Evolutionary conservation across 2,113 vertebrate genomes (phyloP), one percentile per base, ranked within the genome.

Genomic region (Pitta sordida): DNA sequence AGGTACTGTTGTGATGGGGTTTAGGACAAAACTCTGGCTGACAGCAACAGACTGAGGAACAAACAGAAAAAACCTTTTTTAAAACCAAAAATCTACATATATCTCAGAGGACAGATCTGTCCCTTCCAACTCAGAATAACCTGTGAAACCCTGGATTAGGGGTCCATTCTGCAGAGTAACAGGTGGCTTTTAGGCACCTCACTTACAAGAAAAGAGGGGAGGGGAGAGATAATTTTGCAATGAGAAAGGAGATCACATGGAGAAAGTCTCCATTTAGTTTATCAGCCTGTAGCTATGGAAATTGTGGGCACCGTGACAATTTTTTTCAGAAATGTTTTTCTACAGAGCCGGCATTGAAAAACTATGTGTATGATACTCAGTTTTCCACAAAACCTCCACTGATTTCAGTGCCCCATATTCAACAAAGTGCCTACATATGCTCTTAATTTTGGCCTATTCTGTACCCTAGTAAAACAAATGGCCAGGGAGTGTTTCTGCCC

Each of bases 361-460:
- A 34, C 71, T 2, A 34, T 2, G 0, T 8, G 6, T 11, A 16
- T 22, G 30, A 43, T 17, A 49, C 6, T 62, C 18, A 37, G 2
- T 51, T 79, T 92, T 46, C 29, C n/a, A 83, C 29, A 76, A 88
- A 90, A 71, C 1, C 6, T 65, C 62, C 32, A 59, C 0, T 76
- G 58, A 79, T 68, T 79, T 77, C 26, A 78, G 7, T 56, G 29
- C 27, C 13, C 7, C 22, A 53, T 8, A 36, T 55, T 67, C 29
- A 59, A 65, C 8, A 52, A 74, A 81, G 51, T 37, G 13, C 36
- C 55, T n/a, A 19, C 0, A 0, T 5, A 30, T 15, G 22, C 24
- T 83, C 56, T 62, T 60, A 58, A 65, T 62, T 67, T 65, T 63
- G 56, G 32, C 19, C 36, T 59, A 5, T 59, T 59, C 34, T 71